A percentile compares a stretch with the other conserved stretches of the same genome.
Conservation (phyloP, 2,113 vertebrate species). For the Diadophis punctatus region DNA sequence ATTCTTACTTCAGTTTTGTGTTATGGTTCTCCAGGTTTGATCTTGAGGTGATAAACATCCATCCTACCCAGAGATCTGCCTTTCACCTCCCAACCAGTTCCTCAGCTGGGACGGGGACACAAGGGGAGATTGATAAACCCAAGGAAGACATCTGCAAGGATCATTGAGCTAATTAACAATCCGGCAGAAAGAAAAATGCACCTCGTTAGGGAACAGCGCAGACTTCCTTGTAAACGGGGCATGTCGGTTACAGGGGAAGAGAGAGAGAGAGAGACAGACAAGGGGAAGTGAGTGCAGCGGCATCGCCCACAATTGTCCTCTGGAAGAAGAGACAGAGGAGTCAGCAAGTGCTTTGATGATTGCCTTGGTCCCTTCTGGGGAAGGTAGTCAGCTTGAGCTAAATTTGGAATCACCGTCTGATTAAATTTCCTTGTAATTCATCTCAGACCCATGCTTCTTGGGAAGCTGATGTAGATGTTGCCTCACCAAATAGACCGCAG, state of each 20-base stretch:
- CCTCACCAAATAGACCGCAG: neutral
- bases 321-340: neutral
- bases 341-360: neutral
- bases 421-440: neutral
- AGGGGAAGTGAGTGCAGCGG: neutral
- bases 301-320: constrained; percentile 7
- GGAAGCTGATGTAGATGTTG: neutral
- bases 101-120: neutral
- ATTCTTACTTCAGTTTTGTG: neutral
- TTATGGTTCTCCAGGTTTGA: neutral
- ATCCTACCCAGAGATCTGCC: neutral
- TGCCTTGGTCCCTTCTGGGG: neutral
- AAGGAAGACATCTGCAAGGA: constrained; percentile 30
- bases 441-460: neutral
- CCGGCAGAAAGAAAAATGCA: constrained; percentile 24
- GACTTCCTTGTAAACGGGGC: constrained; percentile 18
- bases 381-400: neutral
- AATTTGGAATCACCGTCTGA: neutral
- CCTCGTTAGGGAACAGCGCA: constrained; percentile 12
- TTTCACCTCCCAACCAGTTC: constrained; percentile 7
- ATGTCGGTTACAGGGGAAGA: neutral
- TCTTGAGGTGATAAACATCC: neutral
- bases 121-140: constrained; percentile 25
- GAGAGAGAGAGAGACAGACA: neutral
- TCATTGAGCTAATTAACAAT: constrained; percentile 31